These are phyloP conservation scores for Pogona vitticeps DNA, from an alignment of 2,113 vertebrate genomes.

Conservation along the genomic window DNA sequence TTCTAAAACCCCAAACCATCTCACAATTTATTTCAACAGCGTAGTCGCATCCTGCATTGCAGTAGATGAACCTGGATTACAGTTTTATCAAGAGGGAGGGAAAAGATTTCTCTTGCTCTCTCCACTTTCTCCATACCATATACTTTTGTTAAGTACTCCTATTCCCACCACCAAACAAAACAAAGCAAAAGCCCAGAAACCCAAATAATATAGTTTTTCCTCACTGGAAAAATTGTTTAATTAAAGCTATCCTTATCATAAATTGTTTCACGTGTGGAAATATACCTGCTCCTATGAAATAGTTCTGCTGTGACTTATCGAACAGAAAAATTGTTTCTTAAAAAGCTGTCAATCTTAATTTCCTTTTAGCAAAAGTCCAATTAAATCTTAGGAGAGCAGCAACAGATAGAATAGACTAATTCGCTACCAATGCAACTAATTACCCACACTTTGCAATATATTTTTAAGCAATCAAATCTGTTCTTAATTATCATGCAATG, in stretches of 20 bases:
- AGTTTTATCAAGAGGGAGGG: background rate
- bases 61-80: slow-evolving; percentile 33
- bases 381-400: slow-evolving; percentile 68
- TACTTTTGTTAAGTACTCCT: background rate
- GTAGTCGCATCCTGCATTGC: background rate
- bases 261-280: slow-evolving; percentile 60
- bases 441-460: slow-evolving; percentile 70
- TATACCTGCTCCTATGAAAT: slow-evolving; percentile 66
- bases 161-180: too few relatives aligned
- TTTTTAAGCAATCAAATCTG: slow-evolving; percentile 69
- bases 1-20: too few relatives aligned
- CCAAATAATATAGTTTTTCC: background rate
- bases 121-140: background rate
- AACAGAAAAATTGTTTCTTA: slow-evolving; percentile 50
- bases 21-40: too few relatives aligned
- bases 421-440: slow-evolving; percentile 63
- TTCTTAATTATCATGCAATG: slow-evolving; percentile 66
- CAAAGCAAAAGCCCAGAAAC: background rate
- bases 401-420: slow-evolving; percentile 69
- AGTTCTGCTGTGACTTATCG: slow-evolving; percentile 4
- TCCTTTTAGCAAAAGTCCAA: slow-evolving; percentile 68
- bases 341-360: slow-evolving; percentile 60
- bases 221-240: slow-evolving; percentile 12
- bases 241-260: slow-evolving; percentile 57
- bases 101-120: background rate